phyloP scores from a whole-genome alignment of 1,140 invertebrate genomes.

The Wasmannia auropunctata region DNA sequence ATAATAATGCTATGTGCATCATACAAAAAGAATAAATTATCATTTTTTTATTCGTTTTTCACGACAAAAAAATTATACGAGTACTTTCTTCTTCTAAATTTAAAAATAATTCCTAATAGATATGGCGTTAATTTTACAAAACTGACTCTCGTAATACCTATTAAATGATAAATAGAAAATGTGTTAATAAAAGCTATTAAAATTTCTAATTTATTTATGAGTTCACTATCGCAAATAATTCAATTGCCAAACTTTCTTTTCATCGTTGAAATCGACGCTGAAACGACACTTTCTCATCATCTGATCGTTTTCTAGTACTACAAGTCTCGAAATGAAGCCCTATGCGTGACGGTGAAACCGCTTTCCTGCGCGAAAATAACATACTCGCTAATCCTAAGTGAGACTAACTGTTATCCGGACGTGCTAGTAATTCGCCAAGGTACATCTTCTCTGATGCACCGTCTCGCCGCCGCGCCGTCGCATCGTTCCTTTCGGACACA shows the following conservation, averaged over 20 bases:
- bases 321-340: background rate
- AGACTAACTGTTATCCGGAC: conserved; percentile 16
- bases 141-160: background rate
- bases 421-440: background rate
- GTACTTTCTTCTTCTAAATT: background rate
- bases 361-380: conserved; percentile 62
- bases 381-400: conserved; percentile 22
- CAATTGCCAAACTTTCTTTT: background rate
- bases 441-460: conserved; percentile 5
- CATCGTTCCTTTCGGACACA: conserved; percentile 33
- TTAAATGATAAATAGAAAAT: background rate
- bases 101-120: background rate
- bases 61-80: background rate
- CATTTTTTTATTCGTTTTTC: background rate
- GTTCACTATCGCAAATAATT: background rate
- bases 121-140: background rate
- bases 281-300: conserved; percentile 2
- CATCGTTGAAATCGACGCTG: background rate
- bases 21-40: background rate
- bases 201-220: background rate
- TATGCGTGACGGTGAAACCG: conserved; percentile 32
- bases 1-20: background rate
- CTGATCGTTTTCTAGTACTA: background rate
- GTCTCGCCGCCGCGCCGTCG: background rate
- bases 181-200: background rate